A percentile compares a stretch with the other conserved stretches of the same genome.
phyloP scores from a whole-genome alignment of 1,140 invertebrate species.

The Drosophila burlai region DNA sequence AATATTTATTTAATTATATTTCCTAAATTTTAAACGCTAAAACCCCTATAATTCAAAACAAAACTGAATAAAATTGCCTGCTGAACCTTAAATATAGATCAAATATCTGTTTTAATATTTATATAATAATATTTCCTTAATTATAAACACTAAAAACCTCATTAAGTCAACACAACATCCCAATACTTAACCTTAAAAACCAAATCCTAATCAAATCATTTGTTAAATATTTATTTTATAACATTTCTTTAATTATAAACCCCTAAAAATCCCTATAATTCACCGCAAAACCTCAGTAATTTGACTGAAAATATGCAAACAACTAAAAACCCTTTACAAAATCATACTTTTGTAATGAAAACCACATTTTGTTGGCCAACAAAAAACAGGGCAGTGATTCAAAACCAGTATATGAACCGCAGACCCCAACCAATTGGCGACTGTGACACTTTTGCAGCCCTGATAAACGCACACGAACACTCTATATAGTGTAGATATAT shows the following conservation, averaged over 20 bases:
- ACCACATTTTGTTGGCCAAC: constrained; percentile 5
- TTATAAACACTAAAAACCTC: not conserved
- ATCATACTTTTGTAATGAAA: constrained; percentile 5
- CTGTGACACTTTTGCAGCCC: constrained; percentile 29
- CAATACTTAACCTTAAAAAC: too few relatives aligned
- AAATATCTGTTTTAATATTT: too few relatives aligned
- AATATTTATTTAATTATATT: not conserved
- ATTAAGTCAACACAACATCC: too few relatives aligned
- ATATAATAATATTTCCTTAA: not conserved
- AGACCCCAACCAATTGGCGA: not conserved
- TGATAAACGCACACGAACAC: constrained; percentile 16
- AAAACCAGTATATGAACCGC: constrained; percentile 5
- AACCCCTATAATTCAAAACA: not conserved
- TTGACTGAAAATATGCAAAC: not conserved
- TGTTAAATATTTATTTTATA: too few relatives aligned
- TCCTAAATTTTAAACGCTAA: not conserved
- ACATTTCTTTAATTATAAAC: not conserved
- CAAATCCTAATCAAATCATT: not conserved
- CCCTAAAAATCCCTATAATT: not conserved
- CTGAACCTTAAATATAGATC: not conserved
- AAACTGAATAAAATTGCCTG: not conserved
- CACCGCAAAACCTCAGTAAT: not conserved
- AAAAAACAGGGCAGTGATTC: constrained; percentile 9
- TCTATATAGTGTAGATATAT: not conserved
- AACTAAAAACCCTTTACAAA: not conserved